Evolutionary conservation across 2,797 vertebrate species (phyloP), one percentile per base, ranked within the genome.

Genomic region (Thripadectes ignobilis): DNA sequence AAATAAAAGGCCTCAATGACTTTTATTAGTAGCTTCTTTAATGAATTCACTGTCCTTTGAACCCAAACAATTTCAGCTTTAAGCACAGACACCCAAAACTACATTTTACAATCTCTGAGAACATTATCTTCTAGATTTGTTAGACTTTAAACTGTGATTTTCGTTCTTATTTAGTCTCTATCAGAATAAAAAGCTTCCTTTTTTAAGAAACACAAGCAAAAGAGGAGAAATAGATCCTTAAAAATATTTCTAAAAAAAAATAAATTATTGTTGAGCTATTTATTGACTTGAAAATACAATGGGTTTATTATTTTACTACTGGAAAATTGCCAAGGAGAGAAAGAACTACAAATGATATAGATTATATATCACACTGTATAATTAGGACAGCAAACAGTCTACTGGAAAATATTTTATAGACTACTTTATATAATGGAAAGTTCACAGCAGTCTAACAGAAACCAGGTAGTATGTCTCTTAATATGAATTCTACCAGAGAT

Each of bases 1-100:
- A 98, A 98, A 98, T 98, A 98, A 98, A 98, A 98, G 96, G 98
- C 98, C 97, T 95, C 97, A 97, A 97, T 46, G 38, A 96, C 98
- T 98, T 98, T 98, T 98, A 98, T 98, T 97, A 96, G 97, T 86
- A 96, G 96, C 81, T 96, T 96, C 94, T 96, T 96, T 97, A 97
- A 98, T 98, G 93, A 97, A 97, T 97, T 91, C 77, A 51, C 81
- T 95, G 88, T 89, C 95, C 97, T 97, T 96, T 98, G 95, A 96
- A 97, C 93, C 76, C 29, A 62, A 94, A 90, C 61, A 95, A 89
- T 97, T 97, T 96, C 34, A 94, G 85, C 96, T 96, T 96, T 90
- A 95, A 92, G 63, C 36, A 69, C 58, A 93, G 88, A 54, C 51
- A 16, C 45, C 14, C 27, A 62, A 88, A 94, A 29, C 80, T 24